A percentile compares a stretch with the other conserved stretches of the same genome.
phyloP scores from a whole-genome alignment of 2,113 vertebrate species.

The Melanerpes formicivorus region DNA sequence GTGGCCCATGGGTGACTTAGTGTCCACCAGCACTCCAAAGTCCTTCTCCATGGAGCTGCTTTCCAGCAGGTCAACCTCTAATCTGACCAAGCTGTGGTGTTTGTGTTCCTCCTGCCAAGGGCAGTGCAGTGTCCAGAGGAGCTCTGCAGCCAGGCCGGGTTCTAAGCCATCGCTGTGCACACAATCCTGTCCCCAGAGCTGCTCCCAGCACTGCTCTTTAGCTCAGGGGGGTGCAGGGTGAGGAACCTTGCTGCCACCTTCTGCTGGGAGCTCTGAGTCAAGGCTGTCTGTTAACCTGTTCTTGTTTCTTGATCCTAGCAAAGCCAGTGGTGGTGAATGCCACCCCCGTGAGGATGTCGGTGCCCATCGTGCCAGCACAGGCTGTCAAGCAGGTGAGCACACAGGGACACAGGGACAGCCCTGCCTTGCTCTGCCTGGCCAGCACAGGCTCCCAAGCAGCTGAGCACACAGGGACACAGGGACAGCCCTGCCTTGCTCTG shows the following conservation, averaged over 20 bases:
- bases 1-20: too few relatives aligned
- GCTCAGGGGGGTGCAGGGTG: not conserved
- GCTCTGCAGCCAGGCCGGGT: not conserved
- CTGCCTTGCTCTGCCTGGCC: not conserved
- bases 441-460: conserved; percentile 77
- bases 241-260: not conserved
- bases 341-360: conserved; percentile 91
- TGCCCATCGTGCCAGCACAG: conserved; percentile 91
- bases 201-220: not conserved
- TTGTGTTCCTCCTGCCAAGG: not conserved
- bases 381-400: conserved; percentile 84
- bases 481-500: not conserved
- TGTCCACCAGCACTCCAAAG: too few relatives aligned
- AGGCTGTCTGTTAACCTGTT: not conserved
- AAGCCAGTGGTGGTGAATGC: conserved; percentile 92
- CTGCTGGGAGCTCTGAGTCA: not conserved
- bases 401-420: too few relatives aligned
- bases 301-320: conserved; percentile 72
- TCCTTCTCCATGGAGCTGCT: too few relatives aligned
- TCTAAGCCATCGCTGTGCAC: not conserved
- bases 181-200: not conserved
- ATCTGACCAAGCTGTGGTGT: not conserved
- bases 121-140: not conserved
- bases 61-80: too few relatives aligned
- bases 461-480: too few relatives aligned